Percentiles rank a stretch among this genome's conserved stretches.
These are phyloP conservation scores for Andrena minutula DNA, from an alignment of 2,888 invertebrate species.

Conservation along the genomic window DNA sequence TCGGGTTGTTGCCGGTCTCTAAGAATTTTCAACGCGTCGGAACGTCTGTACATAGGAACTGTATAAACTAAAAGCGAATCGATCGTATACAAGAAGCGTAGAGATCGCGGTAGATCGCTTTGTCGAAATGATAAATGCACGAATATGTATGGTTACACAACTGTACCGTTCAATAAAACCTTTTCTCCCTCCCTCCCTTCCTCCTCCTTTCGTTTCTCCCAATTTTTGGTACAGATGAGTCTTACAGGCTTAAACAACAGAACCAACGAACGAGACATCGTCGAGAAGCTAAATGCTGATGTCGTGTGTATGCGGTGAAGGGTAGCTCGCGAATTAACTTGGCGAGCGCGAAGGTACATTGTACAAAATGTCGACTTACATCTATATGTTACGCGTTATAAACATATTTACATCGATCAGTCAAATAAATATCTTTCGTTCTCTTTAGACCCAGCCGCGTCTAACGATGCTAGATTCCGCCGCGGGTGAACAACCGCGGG, in stretches of 20 bases:
- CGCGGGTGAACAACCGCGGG: constrained; percentile 25
- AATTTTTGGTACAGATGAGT: constrained; percentile 35
- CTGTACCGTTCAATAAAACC: constrained; percentile 69
- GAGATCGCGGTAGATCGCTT: constrained; percentile 40
- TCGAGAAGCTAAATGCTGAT: constrained; percentile 58
- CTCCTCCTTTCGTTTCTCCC: neutral
- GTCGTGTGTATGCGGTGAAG: constrained; percentile 56
- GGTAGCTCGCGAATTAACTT: constrained; percentile 61
- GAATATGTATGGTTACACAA: constrained; percentile 22
- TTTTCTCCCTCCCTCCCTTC: constrained; percentile 21
- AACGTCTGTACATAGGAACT: constrained; percentile 68
- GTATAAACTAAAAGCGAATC: constrained; percentile 53
- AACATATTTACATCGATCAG: constrained; percentile 81
- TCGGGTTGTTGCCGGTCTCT: constrained; percentile 36
- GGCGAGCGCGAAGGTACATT: constrained; percentile 71
- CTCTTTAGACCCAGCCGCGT: constrained; percentile 52
- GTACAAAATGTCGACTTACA: constrained; percentile 72
- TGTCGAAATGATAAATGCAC: constrained; percentile 53
- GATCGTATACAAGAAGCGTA: constrained; percentile 33
- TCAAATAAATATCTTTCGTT: constrained; percentile 78
- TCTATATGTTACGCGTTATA: constrained; percentile 65
- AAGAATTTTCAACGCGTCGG: constrained; percentile 39
- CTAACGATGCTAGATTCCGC: constrained; percentile 40
- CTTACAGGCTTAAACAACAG: constrained; percentile 37
- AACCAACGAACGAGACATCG: constrained; percentile 41